phyloP scores from a whole-genome alignment of 2,113 vertebrate genomes.

The Cryptotis parvus region DNA sequence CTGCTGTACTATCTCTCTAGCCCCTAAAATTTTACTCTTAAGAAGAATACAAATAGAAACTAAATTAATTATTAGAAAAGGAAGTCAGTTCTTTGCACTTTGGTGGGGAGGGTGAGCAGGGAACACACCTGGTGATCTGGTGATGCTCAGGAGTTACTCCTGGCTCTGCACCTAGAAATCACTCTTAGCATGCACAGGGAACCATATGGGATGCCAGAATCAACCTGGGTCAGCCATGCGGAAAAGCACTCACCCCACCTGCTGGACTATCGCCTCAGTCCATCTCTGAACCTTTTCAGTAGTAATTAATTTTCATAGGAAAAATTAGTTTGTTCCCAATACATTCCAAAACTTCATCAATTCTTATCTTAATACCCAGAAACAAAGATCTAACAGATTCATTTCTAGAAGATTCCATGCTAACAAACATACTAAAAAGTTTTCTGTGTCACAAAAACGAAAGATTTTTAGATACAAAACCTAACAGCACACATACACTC shows the following conservation, averaged over 20 bases:
- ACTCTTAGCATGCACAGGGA: no score
- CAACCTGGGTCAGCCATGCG: no score
- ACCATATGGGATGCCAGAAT: no score
- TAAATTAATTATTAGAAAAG: neutral
- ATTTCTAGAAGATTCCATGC: neutral
- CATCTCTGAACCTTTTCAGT: neutral
- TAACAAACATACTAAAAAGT: neutral
- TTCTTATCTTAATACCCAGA: slow-evolving; percentile 24
- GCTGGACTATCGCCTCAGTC: no score
- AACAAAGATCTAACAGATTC: neutral
- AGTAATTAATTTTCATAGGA: slow-evolving; percentile 30
- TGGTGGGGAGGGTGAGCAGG: no score
- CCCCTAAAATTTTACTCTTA: neutral
- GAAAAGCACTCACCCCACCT: no score
- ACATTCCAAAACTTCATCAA: slow-evolving; percentile 19
- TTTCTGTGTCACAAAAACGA: slow-evolving; percentile 10
- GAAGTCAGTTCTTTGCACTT: neutral
- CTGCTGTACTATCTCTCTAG: no score
- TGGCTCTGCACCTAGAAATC: no score
- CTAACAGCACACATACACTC: neutral
- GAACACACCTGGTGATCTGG: no score
- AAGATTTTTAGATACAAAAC: slow-evolving; percentile 25
- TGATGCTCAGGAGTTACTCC: no score
- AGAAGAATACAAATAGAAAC: slow-evolving; percentile 21
- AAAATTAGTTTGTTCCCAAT: slow-evolving; percentile 40